Evolutionary conservation across 2,797 vertebrate species (phyloP), one percentile per base, ranked within the genome.

Genomic region (Mareca penelope): DNA sequence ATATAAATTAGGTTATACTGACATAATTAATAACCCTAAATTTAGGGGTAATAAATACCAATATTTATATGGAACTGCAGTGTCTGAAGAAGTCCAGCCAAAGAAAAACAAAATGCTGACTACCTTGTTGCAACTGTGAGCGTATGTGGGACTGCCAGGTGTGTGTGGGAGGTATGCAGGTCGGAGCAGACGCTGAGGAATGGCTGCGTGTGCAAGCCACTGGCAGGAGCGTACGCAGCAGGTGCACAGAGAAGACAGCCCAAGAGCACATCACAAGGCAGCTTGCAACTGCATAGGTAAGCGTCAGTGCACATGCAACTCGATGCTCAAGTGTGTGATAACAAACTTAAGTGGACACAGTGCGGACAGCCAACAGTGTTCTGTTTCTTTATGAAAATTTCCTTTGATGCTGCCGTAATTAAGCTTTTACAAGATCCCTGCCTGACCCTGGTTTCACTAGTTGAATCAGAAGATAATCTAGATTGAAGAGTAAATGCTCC

Each of bases 1-100:
- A 93, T 94, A 97, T 97, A 97, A 98, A 97, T 98, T 97, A 97
- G 83, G 95, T 94, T 96, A 97, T 95, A 94, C 95, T 94, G 95
- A 97, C 97, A 97, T 96, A 97, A 98, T 98, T 98, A 98, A 98
- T 98, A 97, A 97, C 87, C 87, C 86, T 96, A 97, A 97, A 97
- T 97, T 97, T 97, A 96, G 89, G 89, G 85, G 84, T 88, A 97
- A 97, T 96, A 97, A 97, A 98, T 94, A 97, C 95, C 80, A 96
- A 93, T 94, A 89, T 96, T 97, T 96, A 94, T 96, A 89, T 29
- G 24, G 63, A 96, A 78, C 28, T 33, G 80, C 83, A 65, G 56
- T 24, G 64, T 56, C 93, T 91, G 82, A 50, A 52, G 63, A 94
- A 96, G 77, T 68, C 78, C 85, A 93, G 90, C 78, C 86, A 88